Percentiles rank a stretch among this genome's conserved stretches.
Evolutionary conservation across 2,888 invertebrate genomes (phyloP).

Genomic region (Bombylius discolor): DNA sequence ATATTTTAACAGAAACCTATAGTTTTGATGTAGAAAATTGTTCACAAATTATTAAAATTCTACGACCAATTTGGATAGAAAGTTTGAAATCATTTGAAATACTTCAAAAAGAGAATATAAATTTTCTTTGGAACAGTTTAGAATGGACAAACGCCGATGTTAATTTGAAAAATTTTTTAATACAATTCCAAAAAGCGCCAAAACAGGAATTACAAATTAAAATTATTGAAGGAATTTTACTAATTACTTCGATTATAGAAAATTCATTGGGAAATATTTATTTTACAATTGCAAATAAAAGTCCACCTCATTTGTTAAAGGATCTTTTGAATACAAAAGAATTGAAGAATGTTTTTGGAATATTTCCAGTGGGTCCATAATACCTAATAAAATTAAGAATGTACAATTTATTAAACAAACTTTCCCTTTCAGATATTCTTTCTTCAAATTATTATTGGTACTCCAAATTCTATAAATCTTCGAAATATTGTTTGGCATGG

Average conservation of each 20-base stretch:
- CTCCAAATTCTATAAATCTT: slow-evolving; percentile 39
- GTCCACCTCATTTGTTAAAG: slow-evolving; percentile 36
- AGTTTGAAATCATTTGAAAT: not conserved
- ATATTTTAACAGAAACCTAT: too few species aligned
- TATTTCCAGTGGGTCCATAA: slow-evolving; percentile 25
- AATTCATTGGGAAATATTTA: slow-evolving; percentile 24
- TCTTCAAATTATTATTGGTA: slow-evolving; percentile 38
- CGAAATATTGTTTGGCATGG: slow-evolving; percentile 44
- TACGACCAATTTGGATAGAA: slow-evolving; percentile 9
- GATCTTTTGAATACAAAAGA: slow-evolving; percentile 35
- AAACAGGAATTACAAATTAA: slow-evolving; percentile 1
- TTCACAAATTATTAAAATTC: not conserved
- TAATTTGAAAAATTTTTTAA: not conserved
- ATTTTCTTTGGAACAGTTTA: not conserved
- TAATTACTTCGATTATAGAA: slow-evolving; percentile 23
- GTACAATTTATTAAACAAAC: not conserved
- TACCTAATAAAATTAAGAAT: not conserved
- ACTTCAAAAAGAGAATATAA: not conserved
- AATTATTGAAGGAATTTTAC: slow-evolving; percentile 18
- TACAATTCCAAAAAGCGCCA: not conserved
- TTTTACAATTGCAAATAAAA: slow-evolving; percentile 14
- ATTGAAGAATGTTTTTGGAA: slow-evolving; percentile 29
- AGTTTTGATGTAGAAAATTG: not conserved
- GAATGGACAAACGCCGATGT: slow-evolving; percentile 2
- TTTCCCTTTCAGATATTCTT: slow-evolving; percentile 25